Evolutionary conservation across 2,888 invertebrate species (phyloP), one percentile per base, ranked within the genome.

Genomic region (Dione vanillae): DNA sequence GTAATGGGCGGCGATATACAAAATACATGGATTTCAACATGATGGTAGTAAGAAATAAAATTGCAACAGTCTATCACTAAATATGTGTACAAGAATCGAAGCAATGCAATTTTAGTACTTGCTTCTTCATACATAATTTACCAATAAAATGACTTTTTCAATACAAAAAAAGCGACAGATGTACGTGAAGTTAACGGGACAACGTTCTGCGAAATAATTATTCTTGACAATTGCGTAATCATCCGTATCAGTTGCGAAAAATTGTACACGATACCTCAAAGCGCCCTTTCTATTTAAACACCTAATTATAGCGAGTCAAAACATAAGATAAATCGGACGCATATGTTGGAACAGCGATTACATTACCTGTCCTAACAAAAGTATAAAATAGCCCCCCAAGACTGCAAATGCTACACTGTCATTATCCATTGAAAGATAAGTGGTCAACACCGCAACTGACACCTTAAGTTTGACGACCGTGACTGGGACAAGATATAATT

Each of bases 381-480:
- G 69, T 71, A 76, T 76, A 74, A 85, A 86, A 85, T 83, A 83
- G 82, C 84, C 85, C 85, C 83, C 80, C 78, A 81, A 74, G 77
- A 83, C 86, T 85, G 77, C 86, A 85, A 80, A 76, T 16, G 43
- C 35, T 16, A 61, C 16, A 20, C 72, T 70, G 72, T 81, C 73
- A 83, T 83, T 84, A 82, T 78, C 79, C 75, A 79, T 81, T 78
- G 75, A 77, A 71, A 81, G 79, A 85, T 88, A 92, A 90, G 89
- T 88, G 92, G 92, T 89, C 92, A 91, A 83, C 84, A 83, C 83
- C 80, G 80, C 91, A 91, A 86, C 91, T 90, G 92, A 89, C 92
- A 91, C 92, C 88, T 87, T 77, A 77, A 74, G 77, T 77, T 77
- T 75, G 75, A 80, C 80, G 76, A 88, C 89, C 90, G 88, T 92